Evolutionary conservation across 2,113 vertebrate genomes (phyloP).

Genomic region (Heloderma charlesbogerti): DNA sequence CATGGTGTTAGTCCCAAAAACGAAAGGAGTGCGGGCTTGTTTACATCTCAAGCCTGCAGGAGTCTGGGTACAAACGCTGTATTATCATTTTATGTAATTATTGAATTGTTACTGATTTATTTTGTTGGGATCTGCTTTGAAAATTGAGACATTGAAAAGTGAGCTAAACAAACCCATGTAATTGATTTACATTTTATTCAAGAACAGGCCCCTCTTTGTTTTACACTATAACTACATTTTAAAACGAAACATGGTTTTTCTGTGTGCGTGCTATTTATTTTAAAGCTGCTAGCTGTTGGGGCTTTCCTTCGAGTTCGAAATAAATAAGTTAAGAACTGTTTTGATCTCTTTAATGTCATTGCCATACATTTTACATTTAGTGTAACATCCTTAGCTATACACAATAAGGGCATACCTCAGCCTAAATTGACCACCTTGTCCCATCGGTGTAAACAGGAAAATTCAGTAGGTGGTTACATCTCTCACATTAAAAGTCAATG

Average conservation of each 20-base stretch:
- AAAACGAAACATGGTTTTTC: not conserved
- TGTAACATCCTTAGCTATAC: not conserved
- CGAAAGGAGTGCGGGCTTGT: not conserved
- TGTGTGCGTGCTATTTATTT: not conserved
- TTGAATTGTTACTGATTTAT: not conserved
- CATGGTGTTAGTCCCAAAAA: not conserved
- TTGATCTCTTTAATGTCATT: not conserved
- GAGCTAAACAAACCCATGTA: not conserved
- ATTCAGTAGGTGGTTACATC: not conserved
- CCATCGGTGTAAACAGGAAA: not conserved
- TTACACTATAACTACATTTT: not conserved
- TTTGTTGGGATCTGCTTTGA: not conserved
- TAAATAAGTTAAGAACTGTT: not conserved
- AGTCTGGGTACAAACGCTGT: not conserved
- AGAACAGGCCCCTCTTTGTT: not conserved
- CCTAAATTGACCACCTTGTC: not conserved
- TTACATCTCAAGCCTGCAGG: not conserved
- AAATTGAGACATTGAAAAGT: not conserved
- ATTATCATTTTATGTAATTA: not conserved
- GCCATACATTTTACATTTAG: not conserved
- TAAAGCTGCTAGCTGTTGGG: not conserved
- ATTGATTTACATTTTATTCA: not conserved
- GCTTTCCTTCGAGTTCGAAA: not conserved
- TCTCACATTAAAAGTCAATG: conserved; percentile 2
- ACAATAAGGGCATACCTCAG: not conserved